phyloP scores from a whole-genome alignment of 2,888 invertebrate genomes.

The Buathra laborator region DNA sequence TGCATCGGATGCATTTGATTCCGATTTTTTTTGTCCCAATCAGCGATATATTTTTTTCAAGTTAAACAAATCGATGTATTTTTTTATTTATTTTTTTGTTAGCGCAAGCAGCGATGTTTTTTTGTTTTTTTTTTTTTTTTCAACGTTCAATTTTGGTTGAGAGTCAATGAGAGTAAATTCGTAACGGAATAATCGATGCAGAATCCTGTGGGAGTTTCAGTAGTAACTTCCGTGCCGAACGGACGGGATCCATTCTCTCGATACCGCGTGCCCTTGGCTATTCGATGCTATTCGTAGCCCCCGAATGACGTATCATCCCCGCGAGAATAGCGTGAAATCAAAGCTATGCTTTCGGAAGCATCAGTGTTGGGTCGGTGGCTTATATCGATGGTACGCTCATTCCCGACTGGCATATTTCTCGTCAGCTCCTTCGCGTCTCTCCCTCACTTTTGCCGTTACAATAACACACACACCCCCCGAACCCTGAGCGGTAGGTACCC shows the following conservation, averaged over 20 bases:
- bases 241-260: neutral
- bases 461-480: conserved; percentile 25
- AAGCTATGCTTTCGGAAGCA: conserved; percentile 1
- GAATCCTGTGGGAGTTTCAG: neutral
- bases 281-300: neutral
- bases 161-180: neutral
- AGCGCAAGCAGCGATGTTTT: no score
- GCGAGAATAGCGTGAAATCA: conserved; percentile 24
- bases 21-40: no score
- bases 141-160: neutral
- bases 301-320: conserved; percentile 56
- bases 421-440: conserved; percentile 4
- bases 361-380: conserved; percentile 10
- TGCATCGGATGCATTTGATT: no score
- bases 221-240: neutral
- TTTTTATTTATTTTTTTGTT: no score
- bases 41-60: no score
- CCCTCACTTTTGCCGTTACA: conserved; percentile 4
- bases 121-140: no score
- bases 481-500: conserved; percentile 41
- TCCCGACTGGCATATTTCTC: conserved; percentile 36
- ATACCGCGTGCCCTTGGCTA: neutral
- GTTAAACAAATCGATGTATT: no score
- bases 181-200: conserved; percentile 3
- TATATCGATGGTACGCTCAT: conserved; percentile 16